These are phyloP conservation scores for Cylindroiulus punctatus DNA, from an alignment of 2,888 invertebrate species.

Conservation along the genomic window DNA sequence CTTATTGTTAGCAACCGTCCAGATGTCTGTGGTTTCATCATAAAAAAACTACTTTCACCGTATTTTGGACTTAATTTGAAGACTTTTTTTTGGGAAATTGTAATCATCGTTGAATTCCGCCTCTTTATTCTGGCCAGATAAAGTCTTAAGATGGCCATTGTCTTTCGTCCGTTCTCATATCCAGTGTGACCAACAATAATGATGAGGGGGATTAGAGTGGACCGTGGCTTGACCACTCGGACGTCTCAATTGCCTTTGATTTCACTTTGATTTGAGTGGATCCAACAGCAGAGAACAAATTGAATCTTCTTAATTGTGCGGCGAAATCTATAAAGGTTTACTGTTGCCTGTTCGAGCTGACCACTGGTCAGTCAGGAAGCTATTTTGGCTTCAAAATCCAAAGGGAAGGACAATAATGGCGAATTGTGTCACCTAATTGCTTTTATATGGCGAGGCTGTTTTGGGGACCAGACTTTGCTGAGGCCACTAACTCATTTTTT, in stretches of 20 bases:
- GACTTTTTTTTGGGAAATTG: background rate
- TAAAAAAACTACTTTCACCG: background rate
- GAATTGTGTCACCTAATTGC: conserved; percentile 25
- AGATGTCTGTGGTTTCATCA: background rate
- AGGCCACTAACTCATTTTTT: no score
- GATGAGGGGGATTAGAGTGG: background rate
- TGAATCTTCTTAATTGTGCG: conserved; percentile 26
- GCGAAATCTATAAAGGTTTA: conserved; percentile 8
- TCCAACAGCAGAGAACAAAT: conserved; percentile 29
- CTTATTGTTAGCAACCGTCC: background rate
- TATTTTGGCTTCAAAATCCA: conserved; percentile 15
- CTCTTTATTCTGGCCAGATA: background rate
- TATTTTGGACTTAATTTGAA: background rate
- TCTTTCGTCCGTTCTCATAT: background rate
- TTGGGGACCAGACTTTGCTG: background rate
- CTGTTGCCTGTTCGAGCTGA: background rate
- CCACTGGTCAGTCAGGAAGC: background rate
- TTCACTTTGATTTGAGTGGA: conserved; percentile 36
- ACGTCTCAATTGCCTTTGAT: conserved; percentile 42
- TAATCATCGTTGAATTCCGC: conserved; percentile 15
- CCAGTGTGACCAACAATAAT: conserved; percentile 1
- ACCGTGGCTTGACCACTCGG: background rate
- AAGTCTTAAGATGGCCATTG: background rate
- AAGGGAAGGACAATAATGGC: conserved; percentile 19
- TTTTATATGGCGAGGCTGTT: background rate